Percentiles rank a stretch among this genome's conserved stretches.
These are phyloP conservation scores for Dendronephthya gigantea DNA, from an alignment of 64 coral and sea anemone genomes.

Conservation along the genomic window DNA sequence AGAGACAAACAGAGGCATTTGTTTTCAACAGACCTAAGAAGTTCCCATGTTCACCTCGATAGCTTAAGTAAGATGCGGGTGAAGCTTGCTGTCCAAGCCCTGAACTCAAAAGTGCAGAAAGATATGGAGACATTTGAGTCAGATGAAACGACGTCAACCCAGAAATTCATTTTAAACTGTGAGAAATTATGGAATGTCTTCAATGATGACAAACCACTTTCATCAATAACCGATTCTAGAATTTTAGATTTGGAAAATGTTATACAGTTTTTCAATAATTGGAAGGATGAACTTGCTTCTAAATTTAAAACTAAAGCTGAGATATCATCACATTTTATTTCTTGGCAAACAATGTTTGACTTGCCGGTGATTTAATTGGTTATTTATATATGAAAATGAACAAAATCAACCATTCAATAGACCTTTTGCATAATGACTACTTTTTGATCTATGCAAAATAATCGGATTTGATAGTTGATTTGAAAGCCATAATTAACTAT, in stretches of 20 bases:
- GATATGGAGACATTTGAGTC: not conserved
- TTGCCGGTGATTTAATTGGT: constrained; percentile 4
- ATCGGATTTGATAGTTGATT: not conserved
- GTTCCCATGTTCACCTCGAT: constrained; percentile 9
- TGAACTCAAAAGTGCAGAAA: not conserved
- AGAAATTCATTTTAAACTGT: not conserved
- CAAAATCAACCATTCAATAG: not conserved
- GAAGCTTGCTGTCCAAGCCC: constrained; percentile 1
- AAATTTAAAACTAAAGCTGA: constrained; percentile 5
- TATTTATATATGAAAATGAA: not conserved
- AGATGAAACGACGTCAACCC: not conserved
- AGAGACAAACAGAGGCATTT: constrained; percentile 3
- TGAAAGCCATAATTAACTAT: not conserved
- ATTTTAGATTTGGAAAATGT: constrained; percentile 10
- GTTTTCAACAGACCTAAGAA: constrained; percentile 9
- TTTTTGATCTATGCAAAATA: too few species aligned
- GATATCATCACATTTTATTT: constrained; percentile 17
- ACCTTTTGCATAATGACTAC: too few species aligned
- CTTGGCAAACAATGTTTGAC: constrained; percentile 25
- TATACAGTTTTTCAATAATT: constrained; percentile 3
- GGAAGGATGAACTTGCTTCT: constrained; percentile 4
- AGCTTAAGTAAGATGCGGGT: constrained; percentile 12
- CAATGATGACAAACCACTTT: constrained; percentile 21
- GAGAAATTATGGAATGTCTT: constrained; percentile 1
- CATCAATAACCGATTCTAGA: constrained; percentile 13